Evolutionary conservation across 2,113 vertebrate species (phyloP).

Genomic region (Murina feae): DNA sequence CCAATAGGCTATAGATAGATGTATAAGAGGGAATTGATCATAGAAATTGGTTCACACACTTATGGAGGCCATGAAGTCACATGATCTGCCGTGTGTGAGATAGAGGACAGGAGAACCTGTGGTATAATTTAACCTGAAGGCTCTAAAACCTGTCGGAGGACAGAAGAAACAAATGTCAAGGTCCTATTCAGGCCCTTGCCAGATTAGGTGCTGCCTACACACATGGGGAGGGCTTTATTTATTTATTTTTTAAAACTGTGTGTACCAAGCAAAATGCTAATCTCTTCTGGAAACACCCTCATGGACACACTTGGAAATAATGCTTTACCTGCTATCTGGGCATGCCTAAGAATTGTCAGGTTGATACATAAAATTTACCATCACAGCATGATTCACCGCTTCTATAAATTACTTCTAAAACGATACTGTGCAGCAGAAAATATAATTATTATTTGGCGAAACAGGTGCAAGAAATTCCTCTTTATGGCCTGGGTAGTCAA

Average conservation of each 20-base stretch:
- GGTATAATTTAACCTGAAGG: not conserved
- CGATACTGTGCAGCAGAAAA: not conserved
- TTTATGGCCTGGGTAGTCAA: not conserved
- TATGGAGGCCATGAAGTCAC: not conserved
- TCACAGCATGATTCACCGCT: not conserved
- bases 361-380: not conserved
- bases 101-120: not conserved
- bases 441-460: conserved; percentile 33
- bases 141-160: not conserved
- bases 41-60: not conserved
- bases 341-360: not conserved
- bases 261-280: not conserved
- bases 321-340: not conserved
- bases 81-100: not conserved
- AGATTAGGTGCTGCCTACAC: not conserved
- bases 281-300: not conserved
- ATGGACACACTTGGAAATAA: not conserved
- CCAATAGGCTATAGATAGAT: not conserved
- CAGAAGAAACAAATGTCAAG: not conserved
- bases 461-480: not conserved
- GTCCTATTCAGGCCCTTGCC: not conserved
- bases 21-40: not conserved
- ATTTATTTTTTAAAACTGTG: not conserved
- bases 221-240: not conserved
- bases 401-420: conserved; percentile 39